Conservation (phyloP, 2,113 vertebrate genomes). For the Scophthalmus maximus region DNA sequence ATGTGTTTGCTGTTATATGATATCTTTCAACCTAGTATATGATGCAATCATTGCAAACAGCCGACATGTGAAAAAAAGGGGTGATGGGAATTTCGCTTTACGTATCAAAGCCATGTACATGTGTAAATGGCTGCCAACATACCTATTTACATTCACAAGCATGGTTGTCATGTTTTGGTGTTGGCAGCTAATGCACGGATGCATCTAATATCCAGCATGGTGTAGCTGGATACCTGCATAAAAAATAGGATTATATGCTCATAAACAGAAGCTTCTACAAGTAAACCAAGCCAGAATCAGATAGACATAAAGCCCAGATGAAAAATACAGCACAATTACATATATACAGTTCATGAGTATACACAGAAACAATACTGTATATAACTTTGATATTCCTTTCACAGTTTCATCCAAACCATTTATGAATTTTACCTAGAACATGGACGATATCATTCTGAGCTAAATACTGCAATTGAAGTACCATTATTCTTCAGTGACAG, state of each 20-base stretch:
- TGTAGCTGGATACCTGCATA: slow-evolving; percentile 29
- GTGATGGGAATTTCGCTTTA: slow-evolving; percentile 43
- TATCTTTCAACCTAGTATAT: slow-evolving; percentile 39
- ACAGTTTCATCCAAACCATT: neutral
- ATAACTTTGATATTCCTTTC: neutral
- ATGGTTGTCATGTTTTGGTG: slow-evolving; percentile 22
- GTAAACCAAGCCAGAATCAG: neutral
- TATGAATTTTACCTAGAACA: slow-evolving; percentile 5
- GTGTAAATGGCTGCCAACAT: slow-evolving; percentile 27
- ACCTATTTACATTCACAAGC: slow-evolving; percentile 43
- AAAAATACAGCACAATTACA: neutral
- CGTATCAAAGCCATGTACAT: slow-evolving; percentile 46
- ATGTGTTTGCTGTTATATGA: slow-evolving; percentile 34
- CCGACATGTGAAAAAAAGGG: slow-evolving; percentile 10
- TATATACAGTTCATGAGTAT: neutral
- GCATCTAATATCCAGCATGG: slow-evolving; percentile 21
- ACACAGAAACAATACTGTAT: neutral
- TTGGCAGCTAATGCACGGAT: slow-evolving; percentile 42
- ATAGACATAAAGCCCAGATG: neutral
- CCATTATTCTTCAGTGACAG: slow-evolving; percentile 17
- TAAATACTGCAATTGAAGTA: neutral
- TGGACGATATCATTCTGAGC: neutral
- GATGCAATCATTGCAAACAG: slow-evolving; percentile 56
- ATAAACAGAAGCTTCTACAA: slow-evolving; percentile 30
- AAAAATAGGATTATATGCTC: slow-evolving; percentile 41